Evolutionary conservation across 2,797 vertebrate species (phyloP), one percentile per base, ranked within the genome.

Genomic region (Psittacula echo): DNA sequence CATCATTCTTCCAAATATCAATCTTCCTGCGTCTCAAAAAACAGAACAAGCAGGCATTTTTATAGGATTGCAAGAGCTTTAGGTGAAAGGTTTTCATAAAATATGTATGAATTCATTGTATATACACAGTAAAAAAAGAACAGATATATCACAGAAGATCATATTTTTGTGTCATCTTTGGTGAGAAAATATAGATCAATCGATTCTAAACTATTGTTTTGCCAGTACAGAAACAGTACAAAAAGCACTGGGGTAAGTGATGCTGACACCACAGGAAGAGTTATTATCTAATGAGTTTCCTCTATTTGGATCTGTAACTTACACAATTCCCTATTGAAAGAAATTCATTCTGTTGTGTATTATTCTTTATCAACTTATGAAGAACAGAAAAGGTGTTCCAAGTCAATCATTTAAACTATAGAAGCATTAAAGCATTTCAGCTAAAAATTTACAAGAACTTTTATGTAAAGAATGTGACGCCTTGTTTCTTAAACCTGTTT

Each of bases 21-120:
- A 74, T 92, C 80, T 79, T 50, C 60, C 73, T 18, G 10, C 5
- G 0, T 51, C 87, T 85, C 75, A 26, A 60, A 89, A 64, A 45
- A 16, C 30, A 11, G 48, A 47, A 53, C 42, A 51, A 76, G 5
- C 5, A 7, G 13, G 54, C 3, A 2, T 54, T 89, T 95, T 95
- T 90, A 87, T 56, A 45, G 80, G 71, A 89, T 10, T 82, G 83
- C 60, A 89, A 89, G 64, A 79, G 94, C 60, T 89, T 79, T 61
- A 77, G 81, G 93, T 60, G 86, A 82, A 92, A 93, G 84, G 74
- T 20, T 93, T 89, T 78, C 54, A 92, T 95, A 85, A 95, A 95
- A 95, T 93, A 96, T 95, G 86, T 79, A 97, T 95, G 94, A 94
- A 89, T 53, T 92, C 74, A 67, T 29, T 61, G 92, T 77, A 65